These are phyloP conservation scores for Sebastes schlegelii DNA, from an alignment of 2,113 vertebrate species.

Conservation along the genomic window DNA sequence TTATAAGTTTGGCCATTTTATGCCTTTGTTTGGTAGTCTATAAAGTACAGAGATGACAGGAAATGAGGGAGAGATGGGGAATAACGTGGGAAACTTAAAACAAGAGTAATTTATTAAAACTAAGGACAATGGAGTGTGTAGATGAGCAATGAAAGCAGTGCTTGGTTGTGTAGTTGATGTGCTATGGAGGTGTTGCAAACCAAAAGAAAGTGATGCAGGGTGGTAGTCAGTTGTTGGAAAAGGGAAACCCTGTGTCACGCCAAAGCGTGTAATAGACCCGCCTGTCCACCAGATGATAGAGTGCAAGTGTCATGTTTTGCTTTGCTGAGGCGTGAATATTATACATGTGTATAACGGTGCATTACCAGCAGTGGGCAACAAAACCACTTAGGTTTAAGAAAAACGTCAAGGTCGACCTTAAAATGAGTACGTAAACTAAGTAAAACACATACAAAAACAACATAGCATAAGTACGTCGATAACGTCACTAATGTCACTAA, in stretches of 20 bases:
- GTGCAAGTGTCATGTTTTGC: too few relatives aligned
- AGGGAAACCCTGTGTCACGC: not conserved
- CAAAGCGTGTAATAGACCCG: too few relatives aligned
- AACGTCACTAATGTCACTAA: too few relatives aligned
- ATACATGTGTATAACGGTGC: too few relatives aligned
- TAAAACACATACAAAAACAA: too few relatives aligned
- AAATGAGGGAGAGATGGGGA: not conserved
- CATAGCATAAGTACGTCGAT: too few relatives aligned
- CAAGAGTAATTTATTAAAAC: not conserved
- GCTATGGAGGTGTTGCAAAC: not conserved
- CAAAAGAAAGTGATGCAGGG: not conserved
- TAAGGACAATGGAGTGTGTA: not conserved
- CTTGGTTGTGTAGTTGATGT: not conserved
- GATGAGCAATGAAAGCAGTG: not conserved
- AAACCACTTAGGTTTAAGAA: too few relatives aligned
- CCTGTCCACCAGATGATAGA: too few relatives aligned
- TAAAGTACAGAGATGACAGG: not conserved
- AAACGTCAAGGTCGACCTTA: too few relatives aligned
- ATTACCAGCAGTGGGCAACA: too few relatives aligned
- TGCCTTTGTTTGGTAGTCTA: not conserved
- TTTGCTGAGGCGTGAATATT: too few relatives aligned
- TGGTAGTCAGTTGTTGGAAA: not conserved
- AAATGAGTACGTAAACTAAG: too few relatives aligned
- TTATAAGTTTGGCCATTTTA: not conserved
- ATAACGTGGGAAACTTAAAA: not conserved